A percentile compares a stretch with the other conserved stretches of the same genome.
Conservation (phyloP, 1,140 invertebrate species). For the Cyclargus thomasi region DNA sequence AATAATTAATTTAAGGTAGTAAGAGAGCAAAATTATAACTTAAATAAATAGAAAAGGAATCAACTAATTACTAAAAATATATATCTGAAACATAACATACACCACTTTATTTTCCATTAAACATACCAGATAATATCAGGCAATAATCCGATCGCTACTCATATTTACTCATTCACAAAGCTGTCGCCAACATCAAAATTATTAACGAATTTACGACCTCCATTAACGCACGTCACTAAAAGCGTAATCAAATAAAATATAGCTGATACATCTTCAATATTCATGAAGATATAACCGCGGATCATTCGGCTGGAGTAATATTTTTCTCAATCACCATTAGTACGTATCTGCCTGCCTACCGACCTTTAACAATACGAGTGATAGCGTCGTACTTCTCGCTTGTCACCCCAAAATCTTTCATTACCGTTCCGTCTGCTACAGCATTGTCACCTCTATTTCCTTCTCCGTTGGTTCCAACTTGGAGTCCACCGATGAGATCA, state of each 20-base stretch:
- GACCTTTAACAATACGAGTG: constrained; percentile 50
- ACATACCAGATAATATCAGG: neutral
- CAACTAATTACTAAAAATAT: neutral
- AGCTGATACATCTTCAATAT: constrained; percentile 68
- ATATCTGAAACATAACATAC: neutral
- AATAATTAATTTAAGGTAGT: too few species aligned
- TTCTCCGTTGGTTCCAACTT: constrained; percentile 12
- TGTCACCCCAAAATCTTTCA: constrained; percentile 55
- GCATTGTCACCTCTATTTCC: constrained; percentile 31
- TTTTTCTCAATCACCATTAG: constrained; percentile 75
- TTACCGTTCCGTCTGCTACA: constrained; percentile 25
- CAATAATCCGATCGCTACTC: constrained; percentile 1
- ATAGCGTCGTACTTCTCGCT: constrained; percentile 41
- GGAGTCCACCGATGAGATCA: constrained; percentile 23
- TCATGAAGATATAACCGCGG: constrained; percentile 71
- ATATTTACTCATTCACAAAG: constrained; percentile 9
- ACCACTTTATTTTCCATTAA: neutral
- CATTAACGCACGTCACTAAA: constrained; percentile 49
- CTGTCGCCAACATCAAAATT: constrained; percentile 10
- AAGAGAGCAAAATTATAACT: too few species aligned
- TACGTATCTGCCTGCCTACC: constrained; percentile 62
- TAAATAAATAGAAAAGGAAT: neutral
- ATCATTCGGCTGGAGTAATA: constrained; percentile 61
- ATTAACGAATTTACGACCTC: constrained; percentile 33
- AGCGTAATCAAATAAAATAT: constrained; percentile 63